Evolutionary conservation across 2,797 vertebrate species (phyloP), one percentile per base, ranked within the genome.

Genomic region (Rhynchotus rufescens): DNA sequence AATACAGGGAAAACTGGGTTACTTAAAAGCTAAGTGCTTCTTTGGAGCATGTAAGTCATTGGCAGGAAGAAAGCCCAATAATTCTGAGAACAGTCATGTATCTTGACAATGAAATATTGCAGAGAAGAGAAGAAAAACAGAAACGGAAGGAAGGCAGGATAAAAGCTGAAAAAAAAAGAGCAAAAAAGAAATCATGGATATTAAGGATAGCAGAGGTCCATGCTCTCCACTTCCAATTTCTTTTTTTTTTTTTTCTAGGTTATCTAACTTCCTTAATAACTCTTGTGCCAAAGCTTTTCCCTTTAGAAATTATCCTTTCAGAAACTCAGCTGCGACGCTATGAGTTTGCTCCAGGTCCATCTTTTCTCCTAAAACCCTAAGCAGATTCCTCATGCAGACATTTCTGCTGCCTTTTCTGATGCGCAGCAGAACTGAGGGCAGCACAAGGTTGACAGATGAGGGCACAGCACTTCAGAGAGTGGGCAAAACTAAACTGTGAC

Each of bases 251-350:
- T 44, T 44, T 44, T 17, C 65, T 80, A 69, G n/a, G 73, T 23
- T 44, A 8, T 64, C 60, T 59, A 12, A 30, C 6, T 92, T 66
- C 75, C 38, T 89, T 94, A 85, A n/a, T 86, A 93, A 65, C 77
- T 91, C 69, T 92, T 71, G 59, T 91, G 69, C 62, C 84, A 82
- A 88, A 32, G 15, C 2, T 83, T 87, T 95, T 91, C 88, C 83
- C 47, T 92, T 92, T 32, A 87, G 62, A 80, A 84, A 92, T 87
- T 80, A 93, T 49, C 61, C 52, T 92, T 91, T 89, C 92, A 88
- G 82, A 96, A 96, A 92, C 62, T 60, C 44, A 75, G 75, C 61
- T 79, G 44, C 73, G 95, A 92, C 77, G 79, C n/a, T 66, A 52
- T 6, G 66, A 57, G 56, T 87, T 80, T 84, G 54, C 68, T 86